Evolutionary conservation across 2,113 vertebrate species (phyloP), one percentile per base, ranked within the genome.

Genomic region (Scortum barcoo): DNA sequence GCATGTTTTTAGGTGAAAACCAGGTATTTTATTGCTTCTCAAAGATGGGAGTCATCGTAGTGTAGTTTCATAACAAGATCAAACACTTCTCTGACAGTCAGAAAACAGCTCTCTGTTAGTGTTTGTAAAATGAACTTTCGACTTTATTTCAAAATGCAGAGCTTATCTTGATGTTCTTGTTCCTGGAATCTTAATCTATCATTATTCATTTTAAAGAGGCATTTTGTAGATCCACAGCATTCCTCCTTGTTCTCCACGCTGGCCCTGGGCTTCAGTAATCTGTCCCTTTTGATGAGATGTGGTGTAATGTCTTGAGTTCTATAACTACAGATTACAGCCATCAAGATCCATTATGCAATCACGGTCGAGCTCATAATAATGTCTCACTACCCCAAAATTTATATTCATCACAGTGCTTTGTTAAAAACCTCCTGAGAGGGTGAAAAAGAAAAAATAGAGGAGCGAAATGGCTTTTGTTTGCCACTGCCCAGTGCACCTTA

Each of bases 321-420:
- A 6, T 60, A 44, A 61, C n/a, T 76, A 22, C 60, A 74, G 28
- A 71, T 77, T 58, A 63, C 62, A 48, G 28, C 54, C 46, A 75
- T 75, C 26, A 67, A 76, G 6, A 30, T 46, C 70, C 36, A 20
- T 69, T 36, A 79, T 60, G 57, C 53, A 50, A 44, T 78, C 70
- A 53, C 3, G 11, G 50, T 7, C 17, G n/a, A 63, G 40, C 50
- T 44, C 19, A 20, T 51, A 48, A 82, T 76, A 69, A 63, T 24
- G 42, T 76, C 36, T 85, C 57, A 76, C 72, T 57, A 42, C 7
- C 1, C 17, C 24, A 4, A 70, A 48, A 78, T 85, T 67, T 48
- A 44, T 22, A 66, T 28, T 80, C 74, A 77, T 76, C 33, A 81
- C 22, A 30, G 69, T 0, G 2, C 54, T 33, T 76, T 72, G 72